A percentile compares a stretch with the other conserved stretches of the same genome.
Evolutionary conservation across 2,113 vertebrate genomes (phyloP).

Genomic region (Ictalurus punctatus): DNA sequence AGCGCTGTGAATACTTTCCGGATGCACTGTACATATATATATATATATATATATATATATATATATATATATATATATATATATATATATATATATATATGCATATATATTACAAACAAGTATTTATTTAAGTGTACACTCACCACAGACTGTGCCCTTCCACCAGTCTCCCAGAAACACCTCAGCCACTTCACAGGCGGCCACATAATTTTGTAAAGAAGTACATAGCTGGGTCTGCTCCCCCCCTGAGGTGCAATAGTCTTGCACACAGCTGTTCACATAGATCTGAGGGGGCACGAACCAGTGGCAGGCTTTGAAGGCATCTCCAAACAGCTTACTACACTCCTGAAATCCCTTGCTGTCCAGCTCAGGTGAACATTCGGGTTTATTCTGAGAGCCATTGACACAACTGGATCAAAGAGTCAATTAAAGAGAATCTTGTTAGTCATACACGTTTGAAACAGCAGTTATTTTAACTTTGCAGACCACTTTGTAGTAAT

Average conservation of each 20-base stretch:
- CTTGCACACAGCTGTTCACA: constrained; percentile 70
- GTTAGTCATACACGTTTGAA: background rate
- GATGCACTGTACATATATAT: too few species aligned
- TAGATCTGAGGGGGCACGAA: constrained; percentile 67
- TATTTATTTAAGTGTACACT: constrained; percentile 28
- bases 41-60: too few species aligned
- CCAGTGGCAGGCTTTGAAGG: constrained; percentile 70
- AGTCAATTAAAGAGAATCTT: background rate
- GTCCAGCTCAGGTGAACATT: constrained; percentile 60
- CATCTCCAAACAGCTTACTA: constrained; percentile 56
- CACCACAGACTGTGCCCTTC: constrained; percentile 70
- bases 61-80: too few species aligned
- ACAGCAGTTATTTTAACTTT: background rate
- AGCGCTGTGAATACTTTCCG: too few species aligned
- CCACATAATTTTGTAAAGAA: constrained; percentile 72
- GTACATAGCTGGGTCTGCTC: constrained; percentile 65
- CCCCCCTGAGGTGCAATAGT: constrained; percentile 70
- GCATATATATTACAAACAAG: too few species aligned
- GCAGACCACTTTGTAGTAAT: background rate
- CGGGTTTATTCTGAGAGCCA: constrained; percentile 55
- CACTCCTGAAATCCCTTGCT: constrained; percentile 65
- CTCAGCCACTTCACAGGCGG: constrained; percentile 71
- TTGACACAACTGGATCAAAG: constrained; percentile 63
- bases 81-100: too few species aligned
- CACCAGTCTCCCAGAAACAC: constrained; percentile 70